These are phyloP conservation scores for Tursiops truncatus DNA, from an alignment of 2,113 vertebrate species.

Conservation along the genomic window DNA sequence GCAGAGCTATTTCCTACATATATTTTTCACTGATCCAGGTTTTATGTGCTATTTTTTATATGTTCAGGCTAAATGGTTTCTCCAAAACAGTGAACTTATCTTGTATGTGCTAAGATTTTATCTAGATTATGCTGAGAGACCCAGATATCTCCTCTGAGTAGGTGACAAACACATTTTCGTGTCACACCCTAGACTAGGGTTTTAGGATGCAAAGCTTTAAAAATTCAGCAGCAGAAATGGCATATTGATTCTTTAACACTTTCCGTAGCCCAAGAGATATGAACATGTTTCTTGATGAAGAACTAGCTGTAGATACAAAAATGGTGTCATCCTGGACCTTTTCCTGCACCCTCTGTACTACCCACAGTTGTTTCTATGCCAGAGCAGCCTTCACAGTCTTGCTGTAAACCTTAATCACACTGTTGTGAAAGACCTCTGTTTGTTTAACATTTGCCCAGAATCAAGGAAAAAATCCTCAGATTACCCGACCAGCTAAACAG, in stretches of 20 bases:
- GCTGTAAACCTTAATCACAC: not conserved
- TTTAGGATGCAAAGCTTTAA: not conserved
- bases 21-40: not conserved
- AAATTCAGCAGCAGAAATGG: not conserved
- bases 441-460: not conserved
- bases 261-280: not conserved
- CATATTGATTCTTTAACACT: not conserved
- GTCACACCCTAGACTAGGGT: not conserved
- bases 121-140: slow-evolving; percentile 30
- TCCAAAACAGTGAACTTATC: not conserved
- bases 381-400: not conserved
- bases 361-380: not conserved
- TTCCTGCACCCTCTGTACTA: not conserved
- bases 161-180: not conserved
- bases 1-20: not conserved
- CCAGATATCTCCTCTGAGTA: slow-evolving; percentile 9
- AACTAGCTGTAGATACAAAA: not conserved
- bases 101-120: not conserved
- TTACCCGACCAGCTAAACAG: not conserved
- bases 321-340: not conserved
- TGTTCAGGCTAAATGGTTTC: not conserved
- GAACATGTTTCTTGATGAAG: not conserved
- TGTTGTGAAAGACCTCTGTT: not conserved
- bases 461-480: not conserved
- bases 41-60: not conserved